A percentile compares a stretch with the other conserved stretches of the same genome.
These are phyloP conservation scores for Leuciscus idus DNA, from an alignment of 2,113 vertebrate genomes.

Conservation along the genomic window DNA sequence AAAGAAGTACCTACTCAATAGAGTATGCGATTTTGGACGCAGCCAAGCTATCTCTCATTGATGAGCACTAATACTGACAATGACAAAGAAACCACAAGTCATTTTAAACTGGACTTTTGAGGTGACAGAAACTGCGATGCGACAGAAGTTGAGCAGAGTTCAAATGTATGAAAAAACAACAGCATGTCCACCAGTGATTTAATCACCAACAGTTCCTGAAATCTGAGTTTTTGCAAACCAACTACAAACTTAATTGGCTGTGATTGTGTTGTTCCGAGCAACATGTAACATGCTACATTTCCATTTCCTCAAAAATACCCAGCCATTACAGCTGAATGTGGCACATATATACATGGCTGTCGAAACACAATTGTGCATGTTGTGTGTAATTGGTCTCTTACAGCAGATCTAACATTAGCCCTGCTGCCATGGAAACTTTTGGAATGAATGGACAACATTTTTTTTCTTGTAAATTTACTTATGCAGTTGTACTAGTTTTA, in stretches of 20 bases:
- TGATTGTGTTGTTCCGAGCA: too few relatives aligned
- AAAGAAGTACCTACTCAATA: too few relatives aligned
- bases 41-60: not conserved
- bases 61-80: not conserved
- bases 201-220: not conserved
- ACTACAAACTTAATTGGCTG: not conserved
- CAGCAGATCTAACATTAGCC: conserved; percentile 28
- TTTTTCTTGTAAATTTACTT: too few relatives aligned
- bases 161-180: not conserved
- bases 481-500: not conserved
- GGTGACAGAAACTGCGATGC: not conserved
- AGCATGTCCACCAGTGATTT: not conserved
- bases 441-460: conserved; percentile 38
- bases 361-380: conserved; percentile 13
- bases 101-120: not conserved
- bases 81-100: not conserved
- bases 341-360: conserved; percentile 4
- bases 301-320: not conserved
- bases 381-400: conserved; percentile 24
- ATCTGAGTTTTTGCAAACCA: not conserved
- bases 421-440: conserved; percentile 45
- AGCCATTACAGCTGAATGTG: conserved; percentile 3
- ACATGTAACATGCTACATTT: not conserved
- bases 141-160: not conserved
- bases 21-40: too few relatives aligned